Conservation (phyloP, 2,797 vertebrate species). For the Xyrichtys novacula region DNA sequence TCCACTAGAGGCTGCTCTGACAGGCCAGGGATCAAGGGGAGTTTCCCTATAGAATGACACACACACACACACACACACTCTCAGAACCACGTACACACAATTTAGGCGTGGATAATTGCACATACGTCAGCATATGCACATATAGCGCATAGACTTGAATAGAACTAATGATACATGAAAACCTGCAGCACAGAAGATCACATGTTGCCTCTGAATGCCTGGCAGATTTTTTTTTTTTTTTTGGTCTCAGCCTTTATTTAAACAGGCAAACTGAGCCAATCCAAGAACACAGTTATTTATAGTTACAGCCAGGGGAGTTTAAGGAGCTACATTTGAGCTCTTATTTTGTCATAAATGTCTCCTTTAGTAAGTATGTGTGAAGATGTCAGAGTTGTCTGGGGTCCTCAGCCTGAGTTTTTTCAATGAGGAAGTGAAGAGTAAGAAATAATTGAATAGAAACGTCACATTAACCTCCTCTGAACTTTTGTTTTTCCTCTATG, state of each 20-base stretch:
- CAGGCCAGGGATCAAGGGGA: constrained; percentile 40
- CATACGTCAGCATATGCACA: constrained; percentile 10
- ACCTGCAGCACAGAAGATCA: constrained; percentile 38
- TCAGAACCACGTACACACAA: background rate
- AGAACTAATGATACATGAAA: constrained; percentile 59
- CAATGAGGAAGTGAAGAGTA: background rate
- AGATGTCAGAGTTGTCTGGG: constrained; percentile 12
- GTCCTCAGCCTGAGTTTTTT: background rate
- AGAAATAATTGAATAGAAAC: background rate
- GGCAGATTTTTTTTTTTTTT: constrained; percentile 32
- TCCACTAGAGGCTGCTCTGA: constrained; percentile 49
- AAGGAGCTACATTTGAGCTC: constrained; percentile 20
- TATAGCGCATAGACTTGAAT: constrained; percentile 5
- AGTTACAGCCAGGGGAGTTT: constrained; percentile 39
- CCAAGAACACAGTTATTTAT: constrained; percentile 40
- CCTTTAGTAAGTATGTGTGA: constrained; percentile 13
- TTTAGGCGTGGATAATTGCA: constrained; percentile 26
- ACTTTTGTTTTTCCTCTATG: background rate
- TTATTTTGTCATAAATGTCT: constrained; percentile 10
- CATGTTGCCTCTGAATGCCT: constrained; percentile 34
- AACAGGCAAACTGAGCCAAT: constrained; percentile 50
- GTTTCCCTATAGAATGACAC: background rate
- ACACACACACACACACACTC: constrained; percentile 13
- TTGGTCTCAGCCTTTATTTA: constrained; percentile 55
- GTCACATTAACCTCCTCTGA: background rate